Evolutionary conservation across 2,113 vertebrate genomes (phyloP), one percentile per base, ranked within the genome.

Genomic region (Sialia sialis): DNA sequence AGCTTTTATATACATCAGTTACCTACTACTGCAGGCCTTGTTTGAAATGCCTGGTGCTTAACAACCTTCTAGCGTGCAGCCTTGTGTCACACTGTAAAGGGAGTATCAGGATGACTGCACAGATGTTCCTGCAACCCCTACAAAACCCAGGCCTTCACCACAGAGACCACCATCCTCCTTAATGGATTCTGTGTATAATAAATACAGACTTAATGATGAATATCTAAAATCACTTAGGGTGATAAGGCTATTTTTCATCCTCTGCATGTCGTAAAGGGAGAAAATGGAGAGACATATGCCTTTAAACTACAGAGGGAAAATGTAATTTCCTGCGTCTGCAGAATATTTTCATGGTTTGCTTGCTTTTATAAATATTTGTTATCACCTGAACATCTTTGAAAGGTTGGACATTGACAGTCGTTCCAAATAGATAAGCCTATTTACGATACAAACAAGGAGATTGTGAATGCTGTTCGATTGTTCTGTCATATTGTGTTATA

Each of bases 241-340:
- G 78, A 94, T 82, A 75, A 84, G n/a, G 38, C 17, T 89, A 49
- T 87, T 91, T 89, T 93, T 94, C 87, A 91, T 96, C 49, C 76
- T 54, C 84, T 82, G 27, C 25, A 7, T 76, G 41, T 52, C 64
- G n/a, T 60, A 84, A 93, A 75, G 41, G 49, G 69, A 82, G 21
- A 79, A 87, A 89, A 70, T 7, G 59, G 52, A 20, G 73, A 89
- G 26, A 70, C 11, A 36, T 63, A 68, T 32, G 17, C 10, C 15
- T 79, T 94, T 84, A 91, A 87, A 75, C 15, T 89, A 25, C 66
- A 89, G 49, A 68, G 55, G 10, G 20, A 68, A 76, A 76, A 41
- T 21, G 23, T 41, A 36, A 75, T 81, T 87, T 90, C 6, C n/a
- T 76, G 7, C 89, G 52, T 75, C 32, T 79, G 25, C n/a, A 72